Conservation (phyloP, 1,140 invertebrate genomes). For the Lepidotrigona ventralis region DNA sequence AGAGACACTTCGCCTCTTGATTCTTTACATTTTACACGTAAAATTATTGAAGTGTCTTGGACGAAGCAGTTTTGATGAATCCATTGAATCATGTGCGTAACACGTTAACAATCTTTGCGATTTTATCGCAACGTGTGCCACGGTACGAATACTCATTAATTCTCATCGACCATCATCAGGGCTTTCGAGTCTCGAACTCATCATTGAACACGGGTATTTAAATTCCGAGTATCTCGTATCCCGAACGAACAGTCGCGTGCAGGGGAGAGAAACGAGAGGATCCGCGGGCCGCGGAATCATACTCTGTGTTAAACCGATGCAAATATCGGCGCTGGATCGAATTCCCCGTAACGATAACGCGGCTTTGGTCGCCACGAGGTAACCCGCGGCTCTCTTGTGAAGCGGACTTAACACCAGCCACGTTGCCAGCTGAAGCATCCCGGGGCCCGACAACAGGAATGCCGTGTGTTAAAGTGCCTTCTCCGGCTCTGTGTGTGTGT, state of each 20-base stretch:
- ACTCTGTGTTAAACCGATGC: slow-evolving; percentile 42
- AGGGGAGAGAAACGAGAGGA: not conserved
- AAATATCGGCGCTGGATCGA: slow-evolving; percentile 55
- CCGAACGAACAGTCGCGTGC: too few species aligned
- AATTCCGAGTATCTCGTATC: not conserved
- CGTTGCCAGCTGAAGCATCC: slow-evolving; percentile 77
- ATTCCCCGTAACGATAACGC: slow-evolving; percentile 52
- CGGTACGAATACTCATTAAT: too few species aligned
- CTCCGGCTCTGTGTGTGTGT: slow-evolving; percentile 54
- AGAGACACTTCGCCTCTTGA: too few species aligned
- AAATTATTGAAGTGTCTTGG: too few species aligned
- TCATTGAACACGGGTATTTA: too few species aligned
- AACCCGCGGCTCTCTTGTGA: slow-evolving; percentile 54
- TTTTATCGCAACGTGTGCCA: too few species aligned
- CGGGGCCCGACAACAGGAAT: slow-evolving; percentile 76
- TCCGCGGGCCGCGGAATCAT: slow-evolving; percentile 9
- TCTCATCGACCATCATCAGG: too few species aligned
- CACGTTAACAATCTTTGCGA: too few species aligned
- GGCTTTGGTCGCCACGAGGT: slow-evolving; percentile 26
- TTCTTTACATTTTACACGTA: too few species aligned
- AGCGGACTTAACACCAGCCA: slow-evolving; percentile 72
- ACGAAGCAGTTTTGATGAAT: too few species aligned
- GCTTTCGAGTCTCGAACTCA: too few species aligned
- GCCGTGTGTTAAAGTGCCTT: slow-evolving; percentile 79
- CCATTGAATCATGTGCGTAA: too few species aligned